Evolutionary conservation across 2,113 vertebrate genomes (phyloP), one percentile per base, ranked within the genome.

Genomic region (Carassius auratus): DNA sequence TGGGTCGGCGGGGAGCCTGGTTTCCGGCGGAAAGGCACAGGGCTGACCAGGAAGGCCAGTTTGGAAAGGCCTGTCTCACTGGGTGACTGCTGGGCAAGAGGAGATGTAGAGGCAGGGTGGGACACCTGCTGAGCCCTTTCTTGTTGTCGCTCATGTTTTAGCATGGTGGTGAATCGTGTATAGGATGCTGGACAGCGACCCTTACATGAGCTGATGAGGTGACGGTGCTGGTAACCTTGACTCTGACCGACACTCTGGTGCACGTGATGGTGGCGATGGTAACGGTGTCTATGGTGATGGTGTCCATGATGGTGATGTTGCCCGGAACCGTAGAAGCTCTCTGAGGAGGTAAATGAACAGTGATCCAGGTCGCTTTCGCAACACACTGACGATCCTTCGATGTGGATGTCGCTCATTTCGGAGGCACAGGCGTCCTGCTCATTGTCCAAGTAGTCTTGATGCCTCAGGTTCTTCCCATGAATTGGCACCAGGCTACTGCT

Each of bases 1-100:
- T 95, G 95, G 87, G 96, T 95, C 86, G 96, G 93, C 26, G 95
- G 88, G 68, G 94, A 95, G 87, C 92, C 94, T 93, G 96, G 98
- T 96, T 98, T 99, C 93, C 97, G 96, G 77, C 97, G 96, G 93
- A 99, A 99, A 97, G 98, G 98, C 97, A 99, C 98, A 80, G 98
- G 98, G 68, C 98, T 99, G 93, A 99, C 97, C 23, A 99, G 94
- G 90, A 97, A 99, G 87, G 98, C 98, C 89, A 99, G 94, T 92
- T 99, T 99, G 85, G 98, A 98, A 88, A 99, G 96, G 85, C 96
- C 95, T 57, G 97, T 94, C 89, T 97, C 82, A 61, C 74, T 74
- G 52, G 73, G 96, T 48, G 94, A 91, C 79, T 96, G 96, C 33
- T 93, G 94, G 88, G 92, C 94, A 59, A 94, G 93, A 84, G 85